Base-by-base conservation (phyloP, 2,113 vertebrate species). In the Plestiodon gilberti region DNA sequence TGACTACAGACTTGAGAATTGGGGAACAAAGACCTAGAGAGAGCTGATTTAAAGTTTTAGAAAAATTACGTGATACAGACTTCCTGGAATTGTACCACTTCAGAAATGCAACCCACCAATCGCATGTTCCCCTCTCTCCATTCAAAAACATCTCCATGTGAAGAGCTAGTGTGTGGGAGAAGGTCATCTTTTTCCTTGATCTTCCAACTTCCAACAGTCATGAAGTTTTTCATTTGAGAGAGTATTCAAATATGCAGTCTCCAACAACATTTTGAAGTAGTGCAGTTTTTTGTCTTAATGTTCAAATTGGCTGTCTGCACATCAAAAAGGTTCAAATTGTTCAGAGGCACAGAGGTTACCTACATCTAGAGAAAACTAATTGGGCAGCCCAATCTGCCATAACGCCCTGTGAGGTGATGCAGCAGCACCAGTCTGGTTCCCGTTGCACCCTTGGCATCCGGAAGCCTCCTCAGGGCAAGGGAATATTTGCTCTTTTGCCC, bases 1-100 rank as follows among this genome's bases (percentile, higher is more conserved):
- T n/a, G 67, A 78, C 91, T 94, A 80, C 84, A 93, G 89, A 87
- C 57, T 77, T 85, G 73, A 22, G 7, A 33, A 86, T 86, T 71
- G 85, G 78, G 43, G 30, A 88, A 23, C 83, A 65, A 55, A 70
- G 33, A 3, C 1, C 85, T 78, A 87, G 48, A 84, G 23, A 87
- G 48, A 84, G 23, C 76, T 92, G 89, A 83, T 88, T 40, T 62
- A 40, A 22, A 10, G 28, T 74, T 74, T 74, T 28, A 43, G 55
- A 57, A 61, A 61, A 62, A 61, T 43, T 73, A 33, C 43, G n/a
- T 7, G 8, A 9, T 23, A 20, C 25, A 69, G 64, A 30, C 43
- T 81, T 67, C 18, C 22, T 67, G 40, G 64, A n/a, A 22, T 4
- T 33, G 17, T 33, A 33, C 52, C 33, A 61, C 55, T 61, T 78